phyloP scores from a whole-genome alignment of 2,888 invertebrate genomes.

The Caradrina kadenii region DNA sequence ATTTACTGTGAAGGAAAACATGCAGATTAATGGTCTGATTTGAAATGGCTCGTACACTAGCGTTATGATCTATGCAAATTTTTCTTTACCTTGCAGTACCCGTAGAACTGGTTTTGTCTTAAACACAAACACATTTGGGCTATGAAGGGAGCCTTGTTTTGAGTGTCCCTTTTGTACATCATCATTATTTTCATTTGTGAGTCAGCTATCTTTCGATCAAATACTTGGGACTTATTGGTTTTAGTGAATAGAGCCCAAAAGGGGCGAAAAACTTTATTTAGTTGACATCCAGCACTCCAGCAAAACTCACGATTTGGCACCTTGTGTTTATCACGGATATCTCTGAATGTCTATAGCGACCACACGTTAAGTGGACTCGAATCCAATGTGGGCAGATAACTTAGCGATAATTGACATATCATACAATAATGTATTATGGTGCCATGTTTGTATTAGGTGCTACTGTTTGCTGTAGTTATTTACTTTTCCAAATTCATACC shows the following conservation, averaged over 20 bases:
- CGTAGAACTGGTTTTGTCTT: background rate
- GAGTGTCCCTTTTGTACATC: no score
- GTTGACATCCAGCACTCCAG: no score
- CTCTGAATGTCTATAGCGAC: slow-evolving; percentile 1
- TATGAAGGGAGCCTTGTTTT: no score
- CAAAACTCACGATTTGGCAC: background rate
- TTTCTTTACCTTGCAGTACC: background rate
- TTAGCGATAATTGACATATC: slow-evolving; percentile 35
- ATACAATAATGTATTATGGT: slow-evolving; percentile 22
- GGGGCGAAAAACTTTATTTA: no score
- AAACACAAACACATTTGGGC: no score
- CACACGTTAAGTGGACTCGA: slow-evolving; percentile 29
- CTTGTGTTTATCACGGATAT: slow-evolving; percentile 19
- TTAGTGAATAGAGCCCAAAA: no score
- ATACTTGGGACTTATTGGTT: no score
- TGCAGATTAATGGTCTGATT: background rate
- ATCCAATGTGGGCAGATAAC: slow-evolving; percentile 19
- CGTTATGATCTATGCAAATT: background rate
- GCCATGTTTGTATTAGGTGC: background rate
- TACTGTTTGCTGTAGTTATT: slow-evolving; percentile 20
- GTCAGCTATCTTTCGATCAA: no score
- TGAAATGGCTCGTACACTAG: background rate
- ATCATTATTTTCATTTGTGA: no score
- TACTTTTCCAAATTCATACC: background rate
- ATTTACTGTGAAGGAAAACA: slow-evolving; percentile 11